phyloP scores from a whole-genome alignment of 2,888 invertebrate species.

The Belgica antarctica region DNA sequence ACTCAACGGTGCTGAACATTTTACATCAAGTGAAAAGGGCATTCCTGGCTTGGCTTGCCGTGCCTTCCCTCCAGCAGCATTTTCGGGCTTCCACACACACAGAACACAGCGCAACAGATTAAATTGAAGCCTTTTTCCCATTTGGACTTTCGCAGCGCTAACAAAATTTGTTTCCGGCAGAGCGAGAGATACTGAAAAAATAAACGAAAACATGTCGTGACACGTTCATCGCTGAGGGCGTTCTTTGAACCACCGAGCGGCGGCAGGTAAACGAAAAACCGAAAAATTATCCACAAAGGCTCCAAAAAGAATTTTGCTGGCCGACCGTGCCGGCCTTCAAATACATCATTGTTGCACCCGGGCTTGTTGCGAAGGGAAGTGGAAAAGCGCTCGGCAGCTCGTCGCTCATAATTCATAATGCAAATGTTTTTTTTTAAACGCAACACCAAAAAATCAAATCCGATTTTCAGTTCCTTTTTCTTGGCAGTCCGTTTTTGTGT shows the following conservation, averaged over 20 bases:
- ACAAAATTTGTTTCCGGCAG: too few species aligned
- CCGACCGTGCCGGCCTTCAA: background rate
- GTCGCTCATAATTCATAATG: conserved; percentile 25
- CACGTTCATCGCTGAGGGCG: background rate
- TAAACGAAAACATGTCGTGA: background rate
- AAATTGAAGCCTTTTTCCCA: background rate
- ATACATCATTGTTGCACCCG: conserved; percentile 10
- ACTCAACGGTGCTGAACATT: conserved; percentile 23
- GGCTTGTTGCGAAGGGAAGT: background rate
- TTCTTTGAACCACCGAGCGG: background rate
- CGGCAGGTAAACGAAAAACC: background rate
- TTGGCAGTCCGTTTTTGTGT: too few species aligned
- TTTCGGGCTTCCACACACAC: too few species aligned
- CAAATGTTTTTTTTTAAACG: background rate
- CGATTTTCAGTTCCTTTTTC: too few species aligned
- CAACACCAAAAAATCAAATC: too few species aligned
- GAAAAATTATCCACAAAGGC: background rate
- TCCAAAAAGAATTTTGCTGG: background rate
- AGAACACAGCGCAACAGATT: background rate
- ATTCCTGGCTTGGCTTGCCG: background rate
- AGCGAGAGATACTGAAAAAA: too few species aligned
- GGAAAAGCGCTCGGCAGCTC: background rate
- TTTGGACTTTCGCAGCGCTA: too few species aligned
- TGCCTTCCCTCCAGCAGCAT: background rate
- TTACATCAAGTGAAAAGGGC: background rate